Evolutionary conservation across 2,888 invertebrate species (phyloP).

Genomic region (Drosophila bunnanda): DNA sequence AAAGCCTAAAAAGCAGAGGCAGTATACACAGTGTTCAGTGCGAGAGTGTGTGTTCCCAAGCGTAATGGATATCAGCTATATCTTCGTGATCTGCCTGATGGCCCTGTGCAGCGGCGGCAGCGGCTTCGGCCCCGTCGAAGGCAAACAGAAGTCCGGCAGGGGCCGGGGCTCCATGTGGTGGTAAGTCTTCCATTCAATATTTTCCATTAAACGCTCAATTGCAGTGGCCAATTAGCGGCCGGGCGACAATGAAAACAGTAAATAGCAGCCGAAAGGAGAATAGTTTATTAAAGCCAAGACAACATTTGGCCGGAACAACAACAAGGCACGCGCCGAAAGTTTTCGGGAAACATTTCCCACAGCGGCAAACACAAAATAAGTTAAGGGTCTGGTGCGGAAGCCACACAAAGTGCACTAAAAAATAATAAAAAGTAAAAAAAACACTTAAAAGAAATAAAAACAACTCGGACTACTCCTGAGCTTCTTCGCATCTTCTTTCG

Average conservation of each 20-base stretch:
- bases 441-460: constrained; percentile 8
- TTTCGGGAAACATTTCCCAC: constrained; percentile 52
- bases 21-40: constrained; percentile 38
- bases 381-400: constrained; percentile 68
- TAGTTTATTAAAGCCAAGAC: constrained; percentile 2
- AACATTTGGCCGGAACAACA: constrained; percentile 10
- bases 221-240: constrained; percentile 65
- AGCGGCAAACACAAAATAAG: constrained; percentile 37
- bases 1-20: constrained; percentile 6
- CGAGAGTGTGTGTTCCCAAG: constrained; percentile 30
- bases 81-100: constrained; percentile 80
- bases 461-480: constrained; percentile 14
- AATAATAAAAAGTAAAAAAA: constrained; percentile 6
- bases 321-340: constrained; percentile 48
- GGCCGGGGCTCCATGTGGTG: constrained; percentile 97
- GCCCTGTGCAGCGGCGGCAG: constrained; percentile 74
- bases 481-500: constrained; percentile 20
- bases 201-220: constrained; percentile 61
- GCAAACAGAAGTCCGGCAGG: constrained; percentile 88
- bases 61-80: constrained; percentile 83
- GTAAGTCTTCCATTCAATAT: constrained; percentile 87
- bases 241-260: constrained; percentile 60
- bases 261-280: constrained; percentile 24
- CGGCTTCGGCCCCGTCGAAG: constrained; percentile 67
- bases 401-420: constrained; percentile 59